Evolutionary conservation across 2,113 vertebrate species (phyloP).

Genomic region (human): GRCh38 chr7:121799501-121800000

Average conservation of each 20-base stretch:
- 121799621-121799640: neutral
- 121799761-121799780: neutral
- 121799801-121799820: neutral
- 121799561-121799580: neutral
- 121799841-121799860: constrained; percentile 11
- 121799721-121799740: neutral
- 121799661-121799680: neutral
- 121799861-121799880: neutral
- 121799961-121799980: neutral
- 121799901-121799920: neutral
- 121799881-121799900: neutral
- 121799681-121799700: neutral
- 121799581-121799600: neutral
- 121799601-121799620: neutral
- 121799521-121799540: neutral
- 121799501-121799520: neutral
- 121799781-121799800: neutral
- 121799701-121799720: neutral
- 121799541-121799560: neutral
- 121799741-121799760: neutral
- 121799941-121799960: neutral
- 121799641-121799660: constrained; percentile 15
- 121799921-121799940: neutral
- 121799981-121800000: neutral
- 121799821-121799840: neutral